Percentiles rank a stretch among this genome's conserved stretches.
Evolutionary conservation across 2,113 vertebrate genomes (phyloP).

Genomic region (Eulacestoma nigropectus): DNA sequence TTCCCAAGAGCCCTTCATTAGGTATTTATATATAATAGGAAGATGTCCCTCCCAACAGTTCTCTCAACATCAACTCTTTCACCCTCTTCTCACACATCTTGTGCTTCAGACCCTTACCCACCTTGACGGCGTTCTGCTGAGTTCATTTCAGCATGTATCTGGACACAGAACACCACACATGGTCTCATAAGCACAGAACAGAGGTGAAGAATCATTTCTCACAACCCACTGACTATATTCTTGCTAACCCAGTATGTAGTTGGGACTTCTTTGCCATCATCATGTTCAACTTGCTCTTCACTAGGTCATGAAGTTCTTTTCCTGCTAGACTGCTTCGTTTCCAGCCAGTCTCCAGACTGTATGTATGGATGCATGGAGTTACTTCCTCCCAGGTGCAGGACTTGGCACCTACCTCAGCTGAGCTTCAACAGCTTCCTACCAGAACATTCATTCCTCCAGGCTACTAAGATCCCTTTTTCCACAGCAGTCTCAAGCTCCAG

Average conservation of each 20-base stretch:
- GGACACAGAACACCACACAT: not conserved
- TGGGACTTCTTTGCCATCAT: not conserved
- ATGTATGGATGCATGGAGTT: accelerated
- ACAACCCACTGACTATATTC: not conserved
- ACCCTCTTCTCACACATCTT: not conserved
- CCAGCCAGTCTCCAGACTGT: not conserved
- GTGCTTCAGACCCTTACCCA: not conserved
- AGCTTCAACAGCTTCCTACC: not conserved
- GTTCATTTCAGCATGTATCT: not conserved
- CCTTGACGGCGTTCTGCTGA: not conserved
- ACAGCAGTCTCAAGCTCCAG: not conserved
- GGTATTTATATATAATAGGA: not conserved
- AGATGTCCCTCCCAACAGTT: not conserved
- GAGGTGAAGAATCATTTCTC: not conserved
- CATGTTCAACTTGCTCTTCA: not conserved
- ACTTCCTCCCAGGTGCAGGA: not conserved
- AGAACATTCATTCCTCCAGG: not conserved
- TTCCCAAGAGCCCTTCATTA: not conserved
- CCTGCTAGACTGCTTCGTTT: not conserved
- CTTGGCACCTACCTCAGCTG: not conserved
- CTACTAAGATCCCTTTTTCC: not conserved
- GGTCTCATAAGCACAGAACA: not conserved
- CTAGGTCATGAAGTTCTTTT: not conserved
- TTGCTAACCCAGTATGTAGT: not conserved
- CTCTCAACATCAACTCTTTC: not conserved